These are phyloP conservation scores for Ctenodactylus gundi DNA, from an alignment of 2,113 vertebrate species.

Conservation along the genomic window DNA sequence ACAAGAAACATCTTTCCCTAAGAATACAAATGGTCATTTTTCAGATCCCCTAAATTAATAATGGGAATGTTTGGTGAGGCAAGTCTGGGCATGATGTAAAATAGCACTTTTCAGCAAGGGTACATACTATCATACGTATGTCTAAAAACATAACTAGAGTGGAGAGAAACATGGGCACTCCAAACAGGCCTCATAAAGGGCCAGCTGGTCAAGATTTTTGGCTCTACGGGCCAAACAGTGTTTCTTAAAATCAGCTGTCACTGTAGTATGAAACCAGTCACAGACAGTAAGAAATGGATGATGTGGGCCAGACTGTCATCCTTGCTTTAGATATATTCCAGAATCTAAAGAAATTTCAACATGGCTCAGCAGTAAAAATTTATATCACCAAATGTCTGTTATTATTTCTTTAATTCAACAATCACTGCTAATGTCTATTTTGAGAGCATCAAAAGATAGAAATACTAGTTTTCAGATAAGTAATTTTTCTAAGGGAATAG, in stretches of 20 bases:
- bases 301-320: not conserved
- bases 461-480: not conserved
- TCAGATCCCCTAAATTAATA: constrained; percentile 35
- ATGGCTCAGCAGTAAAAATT: not conserved
- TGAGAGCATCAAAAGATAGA: not conserved
- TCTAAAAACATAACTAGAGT: not conserved
- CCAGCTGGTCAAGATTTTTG: not conserved
- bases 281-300: not conserved
- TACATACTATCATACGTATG: not conserved
- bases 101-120: not conserved
- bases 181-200: not conserved
- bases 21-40: not conserved
- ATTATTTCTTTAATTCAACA: constrained; percentile 34
- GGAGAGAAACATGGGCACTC: not conserved
- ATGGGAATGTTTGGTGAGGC: not conserved
- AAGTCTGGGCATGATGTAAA: not conserved
- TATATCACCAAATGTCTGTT: not conserved
- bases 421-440: not conserved
- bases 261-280: not conserved
- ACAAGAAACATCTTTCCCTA: constrained; percentile 20
- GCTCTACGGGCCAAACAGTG: not conserved
- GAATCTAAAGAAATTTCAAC: not conserved
- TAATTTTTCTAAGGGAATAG: not conserved
- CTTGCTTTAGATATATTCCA: not conserved
- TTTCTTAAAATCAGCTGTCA: not conserved